These are phyloP conservation scores for Sebastes iracundus DNA, from an alignment of 2,797 vertebrate genomes.

Conservation along the genomic window DNA sequence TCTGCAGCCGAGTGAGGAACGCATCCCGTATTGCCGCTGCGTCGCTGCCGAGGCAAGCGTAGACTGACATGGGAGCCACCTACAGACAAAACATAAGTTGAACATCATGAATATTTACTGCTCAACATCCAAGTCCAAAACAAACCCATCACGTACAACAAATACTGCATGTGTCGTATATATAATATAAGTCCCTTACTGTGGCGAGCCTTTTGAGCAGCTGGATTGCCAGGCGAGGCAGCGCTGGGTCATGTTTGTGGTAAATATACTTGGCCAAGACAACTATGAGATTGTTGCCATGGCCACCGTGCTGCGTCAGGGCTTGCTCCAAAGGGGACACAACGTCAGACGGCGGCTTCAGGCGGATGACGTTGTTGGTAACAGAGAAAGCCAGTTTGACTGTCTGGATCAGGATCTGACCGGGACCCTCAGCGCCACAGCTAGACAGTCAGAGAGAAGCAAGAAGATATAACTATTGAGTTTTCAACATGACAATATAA, in stretches of 20 bases:
- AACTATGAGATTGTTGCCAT: conserved; percentile 94
- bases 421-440: conserved; percentile 91
- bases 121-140: not conserved
- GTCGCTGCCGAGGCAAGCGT: conserved; percentile 94
- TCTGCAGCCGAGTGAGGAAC: conserved; percentile 94
- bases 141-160: not conserved
- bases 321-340: conserved; percentile 95
- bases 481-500: not conserved
- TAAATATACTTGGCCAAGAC: conserved; percentile 98
- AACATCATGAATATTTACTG: not conserved
- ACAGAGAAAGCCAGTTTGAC: conserved; percentile 97
- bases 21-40: conserved; percentile 95
- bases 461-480: not conserved
- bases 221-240: conserved; percentile 95
- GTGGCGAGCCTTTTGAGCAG: conserved; percentile 95
- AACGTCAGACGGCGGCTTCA: conserved; percentile 90
- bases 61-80: conserved; percentile 99
- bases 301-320: conserved; percentile 94
- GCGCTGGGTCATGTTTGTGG: conserved; percentile 94
- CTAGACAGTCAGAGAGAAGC: conserved; percentile 64
- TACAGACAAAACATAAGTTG: conserved; percentile 42
- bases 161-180: not conserved
- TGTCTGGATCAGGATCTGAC: conserved; percentile 95
- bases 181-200: conserved; percentile 66
- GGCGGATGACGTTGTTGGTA: conserved; percentile 95